Evolutionary conservation across 2,113 vertebrate genomes (phyloP).

Genomic region (Corythaeola cristata): DNA sequence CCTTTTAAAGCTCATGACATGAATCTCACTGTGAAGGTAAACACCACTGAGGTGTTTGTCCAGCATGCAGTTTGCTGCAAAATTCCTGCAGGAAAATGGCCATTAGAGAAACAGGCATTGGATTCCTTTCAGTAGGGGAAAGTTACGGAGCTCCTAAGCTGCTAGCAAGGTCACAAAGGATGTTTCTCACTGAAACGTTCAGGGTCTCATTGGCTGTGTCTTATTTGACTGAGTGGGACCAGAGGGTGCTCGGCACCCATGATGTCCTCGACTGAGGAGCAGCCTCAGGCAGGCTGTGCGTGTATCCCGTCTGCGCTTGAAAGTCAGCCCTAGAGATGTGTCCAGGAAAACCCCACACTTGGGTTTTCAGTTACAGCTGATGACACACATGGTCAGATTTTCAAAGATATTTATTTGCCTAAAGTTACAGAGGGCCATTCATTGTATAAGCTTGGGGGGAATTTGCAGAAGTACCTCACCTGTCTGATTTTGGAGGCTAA

Average conservation of each 20-base stretch:
- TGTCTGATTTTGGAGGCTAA: not conserved
- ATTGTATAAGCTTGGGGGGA: not conserved
- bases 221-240: not conserved
- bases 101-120: not conserved
- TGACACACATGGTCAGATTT: not conserved
- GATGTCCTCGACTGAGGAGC: not conserved
- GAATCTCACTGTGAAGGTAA: not conserved
- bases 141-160: not conserved
- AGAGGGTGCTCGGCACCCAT: not conserved
- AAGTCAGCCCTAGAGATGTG: not conserved
- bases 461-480: not conserved
- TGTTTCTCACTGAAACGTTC: rapidly evolving
- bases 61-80: not conserved
- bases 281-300: not conserved
- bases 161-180: not conserved
- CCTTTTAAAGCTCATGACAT: not conserved
- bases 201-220: not conserved
- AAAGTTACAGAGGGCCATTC: not conserved
- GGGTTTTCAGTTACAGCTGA: not conserved
- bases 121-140: not conserved
- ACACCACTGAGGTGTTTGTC: not conserved
- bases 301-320: not conserved
- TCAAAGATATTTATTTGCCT: not conserved
- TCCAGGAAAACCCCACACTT: not conserved
- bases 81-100: not conserved